Percentiles rank a stretch among this genome's conserved stretches.
These are phyloP conservation scores for Mellivora capensis DNA, from an alignment of 2,113 vertebrate genomes.

Conservation along the genomic window DNA sequence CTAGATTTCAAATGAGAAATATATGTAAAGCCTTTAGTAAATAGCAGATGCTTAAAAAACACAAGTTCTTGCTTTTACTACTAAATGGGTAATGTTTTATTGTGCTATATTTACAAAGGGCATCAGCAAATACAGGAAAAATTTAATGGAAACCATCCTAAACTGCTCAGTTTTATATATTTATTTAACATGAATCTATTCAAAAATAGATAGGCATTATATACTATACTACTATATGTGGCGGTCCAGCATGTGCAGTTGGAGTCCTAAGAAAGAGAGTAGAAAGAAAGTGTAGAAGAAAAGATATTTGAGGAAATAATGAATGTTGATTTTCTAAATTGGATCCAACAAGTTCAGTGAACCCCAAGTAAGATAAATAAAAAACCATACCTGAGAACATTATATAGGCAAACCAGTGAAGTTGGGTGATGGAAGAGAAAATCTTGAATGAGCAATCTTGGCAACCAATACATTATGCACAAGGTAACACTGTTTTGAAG, in stretches of 20 bases:
- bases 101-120: neutral
- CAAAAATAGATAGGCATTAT: neutral
- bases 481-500: neutral
- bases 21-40: neutral
- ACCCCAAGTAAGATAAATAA: neutral
- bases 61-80: neutral
- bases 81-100: neutral
- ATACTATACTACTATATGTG: neutral
- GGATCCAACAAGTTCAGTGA: neutral
- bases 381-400: neutral
- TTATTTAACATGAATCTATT: neutral
- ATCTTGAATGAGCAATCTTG: neutral
- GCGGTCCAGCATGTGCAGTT: neutral
- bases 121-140: neutral
- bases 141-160: neutral
- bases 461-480: neutral
- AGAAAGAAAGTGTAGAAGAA: neutral
- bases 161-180: neutral
- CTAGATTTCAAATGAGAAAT: neutral
- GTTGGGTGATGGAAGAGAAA: neutral
- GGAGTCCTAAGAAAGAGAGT: neutral
- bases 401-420: neutral
- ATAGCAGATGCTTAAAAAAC: neutral
- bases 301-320: conserved; percentile 7
- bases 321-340: neutral